Evolutionary conservation across 2,797 vertebrate species (phyloP).

Genomic region (Mus minutoides): DNA sequence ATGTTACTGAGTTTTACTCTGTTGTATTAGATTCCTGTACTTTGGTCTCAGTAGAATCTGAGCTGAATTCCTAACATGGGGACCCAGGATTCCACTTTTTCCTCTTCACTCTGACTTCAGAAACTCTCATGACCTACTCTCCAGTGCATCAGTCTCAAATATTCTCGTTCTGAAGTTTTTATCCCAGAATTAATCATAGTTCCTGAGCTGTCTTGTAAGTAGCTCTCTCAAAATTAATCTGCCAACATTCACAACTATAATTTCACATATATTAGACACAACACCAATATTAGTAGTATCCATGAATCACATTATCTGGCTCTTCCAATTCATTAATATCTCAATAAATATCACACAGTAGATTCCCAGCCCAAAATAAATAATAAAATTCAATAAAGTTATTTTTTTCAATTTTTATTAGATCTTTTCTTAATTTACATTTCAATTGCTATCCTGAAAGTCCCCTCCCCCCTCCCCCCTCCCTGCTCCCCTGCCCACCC

Average conservation of each 20-base stretch:
- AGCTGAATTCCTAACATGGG: background rate
- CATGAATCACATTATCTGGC: background rate
- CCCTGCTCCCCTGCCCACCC: no score
- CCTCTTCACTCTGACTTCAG: background rate
- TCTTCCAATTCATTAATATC: background rate
- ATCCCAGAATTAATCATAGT: background rate
- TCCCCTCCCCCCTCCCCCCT: no score
- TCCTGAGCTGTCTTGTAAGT: background rate
- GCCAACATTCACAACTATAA: background rate
- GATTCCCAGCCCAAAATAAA: background rate
- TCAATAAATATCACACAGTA: background rate
- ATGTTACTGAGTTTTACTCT: background rate
- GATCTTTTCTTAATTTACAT: no score
- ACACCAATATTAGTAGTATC: background rate
- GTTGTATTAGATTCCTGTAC: background rate
- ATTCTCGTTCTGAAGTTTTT: background rate
- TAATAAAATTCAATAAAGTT: background rate
- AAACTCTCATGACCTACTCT: background rate
- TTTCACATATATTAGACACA: background rate
- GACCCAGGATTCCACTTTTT: rapidly evolving
- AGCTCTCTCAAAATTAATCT: background rate
- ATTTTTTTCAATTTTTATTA: no score
- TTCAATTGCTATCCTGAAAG: no score
- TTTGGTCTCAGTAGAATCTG: background rate
- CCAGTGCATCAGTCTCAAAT: background rate